phyloP scores from a whole-genome alignment of 2,888 invertebrate genomes.

The Protophormia terraenovae region DNA sequence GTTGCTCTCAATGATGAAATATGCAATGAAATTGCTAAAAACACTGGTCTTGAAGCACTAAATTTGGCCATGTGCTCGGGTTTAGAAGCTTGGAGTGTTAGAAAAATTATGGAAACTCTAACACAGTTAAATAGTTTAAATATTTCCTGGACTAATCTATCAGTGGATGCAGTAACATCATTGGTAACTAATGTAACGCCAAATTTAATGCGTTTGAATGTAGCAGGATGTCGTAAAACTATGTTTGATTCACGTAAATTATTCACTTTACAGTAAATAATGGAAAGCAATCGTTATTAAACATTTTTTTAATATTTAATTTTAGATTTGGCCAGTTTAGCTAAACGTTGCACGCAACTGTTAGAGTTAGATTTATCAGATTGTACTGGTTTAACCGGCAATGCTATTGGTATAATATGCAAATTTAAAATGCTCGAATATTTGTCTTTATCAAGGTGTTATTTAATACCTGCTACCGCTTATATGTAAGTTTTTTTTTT shows the following conservation, averaged over 20 bases:
- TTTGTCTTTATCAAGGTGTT: constrained; percentile 90
- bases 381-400: constrained; percentile 87
- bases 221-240: constrained; percentile 90
- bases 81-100: constrained; percentile 85
- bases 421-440: constrained; percentile 86
- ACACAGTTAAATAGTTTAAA: constrained; percentile 84
- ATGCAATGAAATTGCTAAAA: constrained; percentile 86
- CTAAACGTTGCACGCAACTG: constrained; percentile 86
- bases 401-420: constrained; percentile 84
- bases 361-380: constrained; percentile 94
- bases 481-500: constrained; percentile 84
- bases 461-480: constrained; percentile 87
- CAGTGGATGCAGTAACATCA: constrained; percentile 83
- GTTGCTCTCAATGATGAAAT: constrained; percentile 85
- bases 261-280: too few relatives aligned
- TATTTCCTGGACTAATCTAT: constrained; percentile 90
- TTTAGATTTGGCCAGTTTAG: constrained; percentile 87
- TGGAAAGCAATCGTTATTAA: not conserved
- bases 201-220: constrained; percentile 87
- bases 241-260: constrained; percentile 88
- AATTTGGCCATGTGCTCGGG: constrained; percentile 93
- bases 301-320: constrained; percentile 13
- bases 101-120: constrained; percentile 83
- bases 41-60: constrained; percentile 87
- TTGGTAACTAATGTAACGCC: constrained; percentile 85